Base-by-base conservation (phyloP, 2,113 vertebrate species). In the Ibidorhyncha struthersii region DNA sequence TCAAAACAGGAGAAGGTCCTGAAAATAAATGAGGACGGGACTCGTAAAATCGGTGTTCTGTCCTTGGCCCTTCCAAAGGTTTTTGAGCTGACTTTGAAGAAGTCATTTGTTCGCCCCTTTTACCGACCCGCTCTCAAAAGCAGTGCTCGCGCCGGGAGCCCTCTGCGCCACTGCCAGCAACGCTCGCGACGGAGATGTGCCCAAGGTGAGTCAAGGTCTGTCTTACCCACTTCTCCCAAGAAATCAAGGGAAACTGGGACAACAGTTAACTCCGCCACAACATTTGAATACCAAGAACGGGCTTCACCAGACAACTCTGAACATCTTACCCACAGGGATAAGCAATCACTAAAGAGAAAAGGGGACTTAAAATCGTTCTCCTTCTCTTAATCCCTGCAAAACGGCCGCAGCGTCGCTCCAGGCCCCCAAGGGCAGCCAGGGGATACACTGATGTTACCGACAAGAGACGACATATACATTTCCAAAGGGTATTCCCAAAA, bases 121-220 rank as follows among this genome's bases (percentile, higher is more conserved):
- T 26, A 32, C 43, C 16, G 13, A 4, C 29, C 5, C 8, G 4
- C 25, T 8, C n/a, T 8, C 4, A 29, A 26, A 36, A 16, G 49
- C 49, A 10, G 53, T 2, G 26, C 27, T 32, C 8, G 49, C 2
- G 8, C 27, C 8, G 0, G 20, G 26, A 38, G 49, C 49, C 17
- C 52, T 8, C 58, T 20, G 72, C 53, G 61, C 38, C 26, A 0
- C 45, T 13, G 30, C 45, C 74, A 19, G 56, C 21, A 2, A 6
- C 0, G 53, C 32, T 59, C 2, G 3, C 55, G 1, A 5, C 0
- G 21, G 40, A 25, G 63, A 25, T 2, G 26, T 14, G 43, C 14
- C 61, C 26, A 4, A 4, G 49, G 25, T 1, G 7, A 27, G 38
- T 1, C 69, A 14, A 9, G 52, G 21, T 45, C 26, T 12, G 19